These are phyloP conservation scores for Sphenopsis melanotis DNA, from an alignment of 2,797 vertebrate species.

Conservation along the genomic window DNA sequence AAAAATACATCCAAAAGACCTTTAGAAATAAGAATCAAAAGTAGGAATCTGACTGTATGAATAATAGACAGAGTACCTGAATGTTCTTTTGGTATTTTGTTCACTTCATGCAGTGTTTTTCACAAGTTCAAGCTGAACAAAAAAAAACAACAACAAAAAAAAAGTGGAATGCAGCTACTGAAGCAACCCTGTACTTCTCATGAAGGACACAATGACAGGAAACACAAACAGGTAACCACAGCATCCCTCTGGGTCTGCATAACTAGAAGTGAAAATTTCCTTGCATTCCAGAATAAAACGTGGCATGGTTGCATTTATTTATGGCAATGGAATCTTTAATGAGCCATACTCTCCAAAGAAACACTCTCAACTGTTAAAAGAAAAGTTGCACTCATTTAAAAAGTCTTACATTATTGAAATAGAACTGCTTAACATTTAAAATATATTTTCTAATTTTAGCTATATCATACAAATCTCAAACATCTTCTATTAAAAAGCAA, in stretches of 20 bases:
- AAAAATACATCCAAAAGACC: not conserved
- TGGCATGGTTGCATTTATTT: not conserved
- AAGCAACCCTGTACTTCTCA: not conserved
- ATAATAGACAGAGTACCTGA: not conserved
- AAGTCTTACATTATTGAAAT: not conserved
- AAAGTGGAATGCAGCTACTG: not conserved
- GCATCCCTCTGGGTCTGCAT: not conserved
- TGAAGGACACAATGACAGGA: not conserved
- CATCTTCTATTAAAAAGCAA: not conserved
- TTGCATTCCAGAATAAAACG: not conserved
- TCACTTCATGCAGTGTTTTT: not conserved
- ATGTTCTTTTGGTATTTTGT: not conserved
- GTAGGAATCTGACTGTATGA: not conserved
- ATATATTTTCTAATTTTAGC: not conserved
- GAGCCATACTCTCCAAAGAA: not conserved
- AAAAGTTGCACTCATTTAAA: not conserved
- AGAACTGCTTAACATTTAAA: not conserved
- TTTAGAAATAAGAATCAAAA: not conserved
- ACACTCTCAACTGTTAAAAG: not conserved
- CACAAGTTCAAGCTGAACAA: not conserved
- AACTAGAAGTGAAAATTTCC: not conserved
- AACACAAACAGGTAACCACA: not conserved
- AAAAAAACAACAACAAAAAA: not conserved
- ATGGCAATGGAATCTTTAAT: not conserved
- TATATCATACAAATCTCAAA: not conserved